phyloP scores from a whole-genome alignment of 2,797 vertebrate species.

The Anisognathus igniventris region DNA sequence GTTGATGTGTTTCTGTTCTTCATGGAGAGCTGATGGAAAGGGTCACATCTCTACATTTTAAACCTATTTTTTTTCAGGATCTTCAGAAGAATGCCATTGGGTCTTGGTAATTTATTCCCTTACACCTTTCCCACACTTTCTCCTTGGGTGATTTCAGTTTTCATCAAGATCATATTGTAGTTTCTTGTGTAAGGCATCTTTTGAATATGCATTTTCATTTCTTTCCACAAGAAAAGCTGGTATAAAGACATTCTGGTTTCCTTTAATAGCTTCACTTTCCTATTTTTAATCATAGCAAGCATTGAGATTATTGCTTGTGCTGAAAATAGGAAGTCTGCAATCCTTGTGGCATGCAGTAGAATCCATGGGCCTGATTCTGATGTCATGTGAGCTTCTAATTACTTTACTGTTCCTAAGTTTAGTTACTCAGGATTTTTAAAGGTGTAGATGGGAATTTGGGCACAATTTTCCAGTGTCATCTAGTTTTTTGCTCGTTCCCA shows the following conservation, averaged over 20 bases:
- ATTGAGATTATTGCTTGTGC: not conserved
- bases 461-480: not conserved
- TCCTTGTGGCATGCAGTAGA: not conserved
- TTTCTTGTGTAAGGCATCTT: not conserved
- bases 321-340: not conserved
- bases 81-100: not conserved
- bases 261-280: not conserved
- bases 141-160: not conserved
- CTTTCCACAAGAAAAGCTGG: not conserved
- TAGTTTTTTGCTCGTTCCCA: not conserved
- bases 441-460: not conserved
- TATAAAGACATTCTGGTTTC: not conserved
- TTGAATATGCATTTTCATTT: not conserved
- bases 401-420: not conserved
- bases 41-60: not conserved
- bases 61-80: not conserved
- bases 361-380: not conserved
- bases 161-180: not conserved
- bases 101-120: not conserved
- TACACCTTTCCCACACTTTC: not conserved
- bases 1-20: not conserved
- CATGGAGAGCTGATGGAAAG: not conserved
- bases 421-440: not conserved
- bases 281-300: not conserved
- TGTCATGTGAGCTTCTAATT: not conserved